Evolutionary conservation across 2,113 vertebrate genomes (phyloP).

Genomic region (Pseudolaguvia tuberculata): DNA sequence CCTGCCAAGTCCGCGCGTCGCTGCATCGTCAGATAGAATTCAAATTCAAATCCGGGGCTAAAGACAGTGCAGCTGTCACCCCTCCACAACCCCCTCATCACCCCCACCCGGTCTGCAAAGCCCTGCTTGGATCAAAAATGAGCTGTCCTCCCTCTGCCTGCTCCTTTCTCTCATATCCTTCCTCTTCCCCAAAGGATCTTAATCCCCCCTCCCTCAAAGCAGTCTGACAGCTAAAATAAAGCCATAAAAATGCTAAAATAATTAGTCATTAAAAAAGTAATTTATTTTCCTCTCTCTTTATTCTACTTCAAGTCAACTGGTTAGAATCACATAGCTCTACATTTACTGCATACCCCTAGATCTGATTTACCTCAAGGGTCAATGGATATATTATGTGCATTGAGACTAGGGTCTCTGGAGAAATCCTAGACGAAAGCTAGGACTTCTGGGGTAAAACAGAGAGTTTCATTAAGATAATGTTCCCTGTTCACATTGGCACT

Average conservation of each 20-base stretch:
- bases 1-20: constrained; percentile 76
- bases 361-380: constrained; percentile 36
- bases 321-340: constrained; percentile 46
- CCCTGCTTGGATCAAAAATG: constrained; percentile 84
- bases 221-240: constrained; percentile 79
- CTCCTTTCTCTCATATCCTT: constrained; percentile 67
- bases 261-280: constrained; percentile 73
- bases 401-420: constrained; percentile 20
- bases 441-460: constrained; percentile 33
- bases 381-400: constrained; percentile 39
- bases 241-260: constrained; percentile 73
- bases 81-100: neutral
- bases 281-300: constrained; percentile 51
- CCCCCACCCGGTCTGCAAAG: constrained; percentile 74
- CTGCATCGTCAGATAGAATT: constrained; percentile 80
- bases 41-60: constrained; percentile 83
- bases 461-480: constrained; percentile 44
- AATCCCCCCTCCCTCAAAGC: constrained; percentile 73
- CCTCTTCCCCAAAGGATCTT: constrained; percentile 72
- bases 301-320: constrained; percentile 41
- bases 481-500: neutral
- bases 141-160: constrained; percentile 69
- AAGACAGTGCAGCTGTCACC: constrained; percentile 81
- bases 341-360: constrained; percentile 2
- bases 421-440: constrained; percentile 6